phyloP scores from a whole-genome alignment of 2,888 invertebrate species.

The Euplexia lucipara region DNA sequence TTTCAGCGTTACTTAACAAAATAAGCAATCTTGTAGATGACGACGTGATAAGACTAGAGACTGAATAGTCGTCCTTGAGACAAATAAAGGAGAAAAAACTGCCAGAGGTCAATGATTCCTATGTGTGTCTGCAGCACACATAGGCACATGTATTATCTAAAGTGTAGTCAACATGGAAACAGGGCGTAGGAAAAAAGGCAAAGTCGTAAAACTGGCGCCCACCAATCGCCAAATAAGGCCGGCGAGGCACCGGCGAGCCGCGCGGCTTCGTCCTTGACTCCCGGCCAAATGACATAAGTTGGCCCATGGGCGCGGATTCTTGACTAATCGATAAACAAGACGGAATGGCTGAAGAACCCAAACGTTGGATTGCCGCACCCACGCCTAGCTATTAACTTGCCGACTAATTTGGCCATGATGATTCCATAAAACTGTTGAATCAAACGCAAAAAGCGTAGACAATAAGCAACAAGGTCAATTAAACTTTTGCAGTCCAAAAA shows the following conservation, averaged over 20 bases:
- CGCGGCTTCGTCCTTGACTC: conserved; percentile 88
- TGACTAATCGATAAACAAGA: conserved; percentile 89
- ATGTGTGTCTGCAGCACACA: conserved; percentile 76
- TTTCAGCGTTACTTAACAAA: conserved; percentile 60
- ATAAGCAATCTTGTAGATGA: conserved; percentile 68
- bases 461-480: conserved; percentile 57
- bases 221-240: conserved; percentile 90
- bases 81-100: conserved; percentile 72
- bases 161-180: conserved; percentile 85
- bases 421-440: conserved; percentile 78
- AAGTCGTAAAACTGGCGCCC: conserved; percentile 91
- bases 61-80: conserved; percentile 73
- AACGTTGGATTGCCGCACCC: conserved; percentile 82
- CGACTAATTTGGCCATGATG: conserved; percentile 79
- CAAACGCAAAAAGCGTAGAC: conserved; percentile 61
- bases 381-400: conserved; percentile 83
- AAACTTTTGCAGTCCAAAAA: conserved; percentile 38
- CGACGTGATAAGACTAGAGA: conserved; percentile 67
- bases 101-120: conserved; percentile 79
- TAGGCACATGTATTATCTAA: conserved; percentile 80
- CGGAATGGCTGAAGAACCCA: conserved; percentile 84
- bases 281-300: conserved; percentile 91
- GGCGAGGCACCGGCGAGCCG: conserved; percentile 85
- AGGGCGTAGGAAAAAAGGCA: conserved; percentile 87
- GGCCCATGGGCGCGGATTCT: conserved; percentile 90